phyloP scores from a whole-genome alignment of 2,888 invertebrate genomes.

The Ferrisia virgata region DNA sequence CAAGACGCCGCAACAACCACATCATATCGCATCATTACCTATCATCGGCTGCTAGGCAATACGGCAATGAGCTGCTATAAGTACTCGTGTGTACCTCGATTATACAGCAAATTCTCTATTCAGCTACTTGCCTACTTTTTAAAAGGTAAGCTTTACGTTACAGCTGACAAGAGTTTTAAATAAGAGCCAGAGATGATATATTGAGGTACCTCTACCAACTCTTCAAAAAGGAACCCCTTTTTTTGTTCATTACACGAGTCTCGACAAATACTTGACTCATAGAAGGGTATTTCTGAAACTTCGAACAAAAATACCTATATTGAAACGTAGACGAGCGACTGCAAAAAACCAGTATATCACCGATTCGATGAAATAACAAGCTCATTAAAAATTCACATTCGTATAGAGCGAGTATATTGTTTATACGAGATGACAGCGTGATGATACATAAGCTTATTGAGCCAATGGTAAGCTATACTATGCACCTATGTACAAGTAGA shows the following conservation, averaged over 20 bases:
- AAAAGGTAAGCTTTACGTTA: no score
- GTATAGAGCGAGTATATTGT: not conserved
- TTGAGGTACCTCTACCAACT: no score
- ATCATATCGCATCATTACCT: not conserved
- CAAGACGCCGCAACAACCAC: not conserved
- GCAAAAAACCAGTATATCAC: not conserved
- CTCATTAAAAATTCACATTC: slow-evolving; percentile 7
- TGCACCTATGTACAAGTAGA: no score
- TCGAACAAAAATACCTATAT: not conserved
- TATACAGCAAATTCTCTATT: no score
- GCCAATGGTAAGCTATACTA: not conserved
- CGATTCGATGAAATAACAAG: not conserved
- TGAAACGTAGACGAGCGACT: not conserved
- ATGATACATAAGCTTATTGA: not conserved
- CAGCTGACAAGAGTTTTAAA: no score
- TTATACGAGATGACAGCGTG: not conserved
- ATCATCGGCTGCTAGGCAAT: no score
- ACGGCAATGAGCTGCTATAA: not conserved
- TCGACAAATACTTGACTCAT: no score
- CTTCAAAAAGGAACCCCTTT: no score
- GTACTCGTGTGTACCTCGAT: not conserved
- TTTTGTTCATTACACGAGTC: no score
- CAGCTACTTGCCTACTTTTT: no score
- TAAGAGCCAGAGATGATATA: no score
- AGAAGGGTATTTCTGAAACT: not conserved